Percentiles rank a stretch among this genome's conserved stretches.
phyloP scores from a whole-genome alignment of 2,113 vertebrate genomes.

The Dissostichus mawsoni region DNA sequence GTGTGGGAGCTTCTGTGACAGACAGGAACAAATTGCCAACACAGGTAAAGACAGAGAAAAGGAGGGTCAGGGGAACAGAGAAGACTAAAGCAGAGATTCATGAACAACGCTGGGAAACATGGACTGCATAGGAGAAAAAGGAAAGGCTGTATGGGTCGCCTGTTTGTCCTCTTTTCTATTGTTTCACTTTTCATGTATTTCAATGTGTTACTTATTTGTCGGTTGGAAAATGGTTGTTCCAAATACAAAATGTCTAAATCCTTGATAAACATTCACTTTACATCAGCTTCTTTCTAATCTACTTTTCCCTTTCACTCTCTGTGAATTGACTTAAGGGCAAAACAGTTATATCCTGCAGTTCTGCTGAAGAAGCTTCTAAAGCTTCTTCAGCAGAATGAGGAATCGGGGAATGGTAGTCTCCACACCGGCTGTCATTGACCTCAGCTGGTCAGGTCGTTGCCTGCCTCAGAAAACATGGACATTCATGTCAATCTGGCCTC shows the following conservation, averaged over 20 bases:
- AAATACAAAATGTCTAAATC: conserved; percentile 3
- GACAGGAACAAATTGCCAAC: too few species aligned
- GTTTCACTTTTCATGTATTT: too few species aligned
- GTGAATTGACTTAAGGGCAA: conserved; percentile 7
- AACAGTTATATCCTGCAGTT: neutral
- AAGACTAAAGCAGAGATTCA: too few species aligned
- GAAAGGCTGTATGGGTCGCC: too few species aligned
- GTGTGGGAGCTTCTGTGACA: too few species aligned
- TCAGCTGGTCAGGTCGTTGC: conserved; percentile 36
- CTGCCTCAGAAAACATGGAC: conserved; percentile 68
- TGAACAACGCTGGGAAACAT: too few species aligned
- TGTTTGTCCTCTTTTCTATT: too few species aligned
- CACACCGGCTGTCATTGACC: conserved; percentile 9
- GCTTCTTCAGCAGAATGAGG: conserved; percentile 19
- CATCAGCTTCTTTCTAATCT: neutral
- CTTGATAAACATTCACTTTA: neutral
- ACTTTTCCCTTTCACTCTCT: neutral
- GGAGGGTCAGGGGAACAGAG: too few species aligned
- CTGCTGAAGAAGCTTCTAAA: conserved; percentile 12
- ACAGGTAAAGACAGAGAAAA: too few species aligned
- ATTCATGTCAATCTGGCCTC: conserved; percentile 77
- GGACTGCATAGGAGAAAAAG: too few species aligned
- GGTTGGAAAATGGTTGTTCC: neutral
- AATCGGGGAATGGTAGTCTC: neutral
- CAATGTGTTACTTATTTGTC: too few species aligned